Base-by-base conservation (phyloP, 1,140 invertebrate genomes). In the Mamestra configurata region DNA sequence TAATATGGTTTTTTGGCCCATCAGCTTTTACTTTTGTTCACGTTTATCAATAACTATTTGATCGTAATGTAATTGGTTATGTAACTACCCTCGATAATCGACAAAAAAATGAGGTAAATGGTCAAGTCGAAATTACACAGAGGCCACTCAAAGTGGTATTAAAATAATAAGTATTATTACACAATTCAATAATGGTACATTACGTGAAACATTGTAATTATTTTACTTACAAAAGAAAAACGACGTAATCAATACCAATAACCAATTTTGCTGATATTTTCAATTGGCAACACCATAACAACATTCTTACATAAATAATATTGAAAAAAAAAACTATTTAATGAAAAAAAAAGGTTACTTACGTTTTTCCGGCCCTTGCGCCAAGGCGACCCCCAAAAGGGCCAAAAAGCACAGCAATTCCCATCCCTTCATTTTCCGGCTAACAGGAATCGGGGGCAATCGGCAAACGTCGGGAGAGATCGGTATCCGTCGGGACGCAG, bases 291-390 rank as follows among this genome's bases (percentile, higher is more conserved):
- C n/a, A n/a, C n/a, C n/a, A n/a, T n/a, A n/a, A n/a, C n/a, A n/a
- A n/a, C n/a, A n/a, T n/a, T n/a, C n/a, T n/a, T n/a, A n/a, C n/a
- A n/a, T n/a, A n/a, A n/a, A n/a, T n/a, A n/a, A n/a, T n/a, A n/a
- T n/a, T n/a, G n/a, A n/a, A n/a, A n/a, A n/a, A n/a, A 49, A 49
- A 49, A 4, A 18, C 15, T 49, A 1, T 49, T n/a, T n/a, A 49
- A 4, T 49, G 5, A 49, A 15, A 24, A 68, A 40, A 13, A 24
- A 24, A 24, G 31, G 79, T 51, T 55, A 91, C 92, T 93, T 73
- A 94, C 92, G 83, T 89, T 92, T 92, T 53, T 94, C 92, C n/a
- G 90, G 90, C 31, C 90, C 91, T 78, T 94, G 92, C 1, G 86
- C 91, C 11, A 79, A 57, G 6, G 78, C 86, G 6, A 90, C 31